Percentiles rank a stretch among this genome's conserved stretches.
Conservation (phyloP, 2,113 vertebrate genomes). For the Perognathus longimembris region DNA sequence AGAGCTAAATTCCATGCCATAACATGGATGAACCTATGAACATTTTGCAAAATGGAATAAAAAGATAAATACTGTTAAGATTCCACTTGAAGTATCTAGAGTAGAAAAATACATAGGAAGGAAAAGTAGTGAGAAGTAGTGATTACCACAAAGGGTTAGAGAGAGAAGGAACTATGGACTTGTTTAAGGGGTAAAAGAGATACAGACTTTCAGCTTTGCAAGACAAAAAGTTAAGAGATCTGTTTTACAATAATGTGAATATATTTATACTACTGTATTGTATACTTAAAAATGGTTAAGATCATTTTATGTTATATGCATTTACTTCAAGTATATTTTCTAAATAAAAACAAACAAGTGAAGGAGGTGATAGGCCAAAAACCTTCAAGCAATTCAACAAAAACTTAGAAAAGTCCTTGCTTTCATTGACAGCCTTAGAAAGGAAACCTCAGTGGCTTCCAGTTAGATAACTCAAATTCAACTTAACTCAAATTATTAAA, state of each 20-base stretch:
- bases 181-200: background rate
- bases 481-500: background rate
- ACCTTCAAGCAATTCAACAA: background rate
- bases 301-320: background rate
- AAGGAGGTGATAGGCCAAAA: background rate
- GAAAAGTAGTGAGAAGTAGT: background rate
- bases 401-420: background rate
- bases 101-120: background rate
- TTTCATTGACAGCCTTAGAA: background rate
- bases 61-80: background rate
- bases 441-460: background rate
- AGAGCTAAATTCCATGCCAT: background rate
- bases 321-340: background rate
- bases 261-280: background rate
- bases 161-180: background rate
- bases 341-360: conserved; percentile 26
- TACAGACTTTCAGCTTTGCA: background rate
- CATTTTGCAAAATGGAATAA: background rate
- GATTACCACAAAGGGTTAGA: too few species aligned
- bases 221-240: background rate
- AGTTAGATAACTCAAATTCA: background rate
- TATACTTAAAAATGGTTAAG: background rate
- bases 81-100: background rate
- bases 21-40: background rate
- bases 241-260: background rate